Conservation (phyloP, 2,888 invertebrate species). For the Rosalia funebris region DNA sequence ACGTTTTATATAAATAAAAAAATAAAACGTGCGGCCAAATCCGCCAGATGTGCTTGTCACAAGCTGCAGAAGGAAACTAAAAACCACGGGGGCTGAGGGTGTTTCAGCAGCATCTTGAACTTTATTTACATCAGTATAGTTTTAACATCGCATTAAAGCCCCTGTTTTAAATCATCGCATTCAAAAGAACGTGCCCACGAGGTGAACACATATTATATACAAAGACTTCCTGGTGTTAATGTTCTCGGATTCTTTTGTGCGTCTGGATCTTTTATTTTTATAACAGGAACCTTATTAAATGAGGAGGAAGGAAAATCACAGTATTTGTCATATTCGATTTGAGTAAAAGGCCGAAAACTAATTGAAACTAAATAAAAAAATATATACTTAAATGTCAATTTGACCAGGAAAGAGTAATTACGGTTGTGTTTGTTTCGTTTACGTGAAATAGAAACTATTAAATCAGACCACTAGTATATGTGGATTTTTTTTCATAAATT, state of each 20-base stretch:
- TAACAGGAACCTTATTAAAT: not conserved
- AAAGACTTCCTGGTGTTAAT: constrained; percentile 22
- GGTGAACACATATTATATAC: not conserved
- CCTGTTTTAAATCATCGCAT: constrained; percentile 11
- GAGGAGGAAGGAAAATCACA: too few species aligned
- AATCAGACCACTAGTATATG: too few species aligned
- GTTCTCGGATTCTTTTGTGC: constrained; percentile 5
- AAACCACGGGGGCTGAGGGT: constrained; percentile 7
- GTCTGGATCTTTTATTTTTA: not conserved
- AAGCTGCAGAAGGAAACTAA: constrained; percentile 7
- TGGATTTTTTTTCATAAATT: too few species aligned
- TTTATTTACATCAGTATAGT: constrained; percentile 17
- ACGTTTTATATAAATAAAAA: constrained; percentile 3
- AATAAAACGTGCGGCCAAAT: not conserved
- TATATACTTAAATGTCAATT: too few species aligned
- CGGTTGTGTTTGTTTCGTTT: too few species aligned
- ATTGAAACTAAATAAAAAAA: too few species aligned
- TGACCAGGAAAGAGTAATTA: too few species aligned
- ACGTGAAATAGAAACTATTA: too few species aligned
- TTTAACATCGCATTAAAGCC: constrained; percentile 8
- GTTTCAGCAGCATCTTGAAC: constrained; percentile 2
- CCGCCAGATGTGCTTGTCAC: constrained; percentile 7
- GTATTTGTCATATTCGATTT: too few species aligned
- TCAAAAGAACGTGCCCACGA: constrained; percentile 17
- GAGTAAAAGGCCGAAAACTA: too few species aligned